Conservation (phyloP, 37 sponge, comb jelly and placozoan species). For the Beroe forskalii region DNA sequence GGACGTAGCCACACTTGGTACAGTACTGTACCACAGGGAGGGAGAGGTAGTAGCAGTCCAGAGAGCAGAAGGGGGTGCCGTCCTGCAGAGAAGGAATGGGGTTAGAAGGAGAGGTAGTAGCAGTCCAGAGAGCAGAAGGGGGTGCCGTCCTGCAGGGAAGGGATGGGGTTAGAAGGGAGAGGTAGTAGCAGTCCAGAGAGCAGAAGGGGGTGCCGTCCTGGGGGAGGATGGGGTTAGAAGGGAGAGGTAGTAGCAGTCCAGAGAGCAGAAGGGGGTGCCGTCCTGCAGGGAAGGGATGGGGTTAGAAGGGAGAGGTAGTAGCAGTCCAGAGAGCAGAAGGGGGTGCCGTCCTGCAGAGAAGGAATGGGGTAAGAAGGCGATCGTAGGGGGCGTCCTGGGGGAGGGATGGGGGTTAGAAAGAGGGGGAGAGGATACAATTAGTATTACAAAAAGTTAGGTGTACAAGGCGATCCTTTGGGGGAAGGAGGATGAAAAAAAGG, state of each 20-base stretch:
- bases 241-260: slow-evolving; percentile 22
- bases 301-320: slow-evolving; percentile 11
- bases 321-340: slow-evolving; percentile 57
- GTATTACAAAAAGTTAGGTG: too few relatives aligned
- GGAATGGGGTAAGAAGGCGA: neutral
- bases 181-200: slow-evolving; percentile 31
- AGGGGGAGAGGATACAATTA: neutral
- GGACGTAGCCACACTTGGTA: slow-evolving; percentile 19
- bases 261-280: slow-evolving; percentile 7
- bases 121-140: too few relatives aligned
- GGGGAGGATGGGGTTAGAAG: too few relatives aligned
- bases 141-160: too few relatives aligned
- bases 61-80: slow-evolving; percentile 28
- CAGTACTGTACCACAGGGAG: slow-evolving; percentile 2
- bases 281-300: slow-evolving; percentile 33
- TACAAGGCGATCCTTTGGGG: too few relatives aligned
- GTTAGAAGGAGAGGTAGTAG: too few relatives aligned
- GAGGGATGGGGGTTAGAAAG: too few relatives aligned
- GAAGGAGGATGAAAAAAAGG: too few relatives aligned
- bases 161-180: too few relatives aligned
- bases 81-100: slow-evolving; percentile 25
- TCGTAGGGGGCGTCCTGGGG: too few relatives aligned
- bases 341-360: slow-evolving; percentile 24
- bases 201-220: slow-evolving; percentile 22
- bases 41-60: slow-evolving; percentile 52